These are phyloP conservation scores for Drosophila persimilis DNA, from an alignment of 1,140 invertebrate genomes.

Conservation along the genomic window DNA sequence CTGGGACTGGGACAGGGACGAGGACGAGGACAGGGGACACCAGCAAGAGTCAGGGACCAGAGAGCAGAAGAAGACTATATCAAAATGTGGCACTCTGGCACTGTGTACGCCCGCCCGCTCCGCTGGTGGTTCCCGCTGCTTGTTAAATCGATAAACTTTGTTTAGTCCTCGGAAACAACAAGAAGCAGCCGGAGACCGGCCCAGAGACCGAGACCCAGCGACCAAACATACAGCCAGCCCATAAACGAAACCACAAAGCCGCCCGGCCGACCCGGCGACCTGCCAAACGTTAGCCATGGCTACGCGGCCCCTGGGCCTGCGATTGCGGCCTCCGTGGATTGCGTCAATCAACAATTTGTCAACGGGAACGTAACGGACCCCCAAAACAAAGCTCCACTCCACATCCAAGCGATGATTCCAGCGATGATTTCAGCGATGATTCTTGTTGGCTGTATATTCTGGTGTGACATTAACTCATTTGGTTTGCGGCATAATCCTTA, in stretches of 20 bases:
- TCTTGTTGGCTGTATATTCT: constrained; percentile 3
- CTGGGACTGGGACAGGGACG: no score
- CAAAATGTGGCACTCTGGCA: constrained; percentile 74
- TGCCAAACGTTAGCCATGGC: constrained; percentile 48
- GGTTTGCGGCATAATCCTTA: background rate
- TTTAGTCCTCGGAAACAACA: constrained; percentile 77
- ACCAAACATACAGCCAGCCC: constrained; percentile 25
- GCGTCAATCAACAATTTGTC: constrained; percentile 79
- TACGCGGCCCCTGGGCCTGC: constrained; percentile 44
- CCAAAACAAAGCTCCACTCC: background rate
- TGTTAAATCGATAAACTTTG: constrained; percentile 81
- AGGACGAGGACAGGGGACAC: no score
- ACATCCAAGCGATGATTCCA: background rate
- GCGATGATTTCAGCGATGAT: constrained; percentile 1
- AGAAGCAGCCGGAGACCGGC: constrained; percentile 45
- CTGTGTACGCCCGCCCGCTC: constrained; percentile 36
- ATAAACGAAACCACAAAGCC: constrained; percentile 41
- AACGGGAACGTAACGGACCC: constrained; percentile 41
- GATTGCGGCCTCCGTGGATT: constrained; percentile 40
- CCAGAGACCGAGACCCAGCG: constrained; percentile 36
- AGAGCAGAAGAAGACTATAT: constrained; percentile 21
- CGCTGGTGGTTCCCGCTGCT: constrained; percentile 49
- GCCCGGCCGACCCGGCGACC: constrained; percentile 4
- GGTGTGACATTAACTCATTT: constrained; percentile 28
- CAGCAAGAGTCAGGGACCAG: constrained; percentile 14